Base-by-base conservation (phyloP, 1,140 invertebrate genomes). In the Polyergus mexicanus region DNA sequence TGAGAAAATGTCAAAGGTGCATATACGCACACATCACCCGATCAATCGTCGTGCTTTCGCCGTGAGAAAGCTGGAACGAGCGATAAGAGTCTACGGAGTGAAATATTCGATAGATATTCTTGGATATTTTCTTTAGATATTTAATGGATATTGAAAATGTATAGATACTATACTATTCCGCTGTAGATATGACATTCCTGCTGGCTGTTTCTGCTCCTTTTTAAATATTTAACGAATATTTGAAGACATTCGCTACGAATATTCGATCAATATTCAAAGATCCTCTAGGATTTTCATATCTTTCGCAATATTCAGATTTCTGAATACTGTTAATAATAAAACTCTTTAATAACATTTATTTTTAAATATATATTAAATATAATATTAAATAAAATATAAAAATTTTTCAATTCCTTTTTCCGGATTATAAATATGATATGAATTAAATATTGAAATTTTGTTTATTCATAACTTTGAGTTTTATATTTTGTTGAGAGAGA, bases 1-100 rank as follows among this genome's bases (percentile, higher is more conserved):
- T 41, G 41, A 44, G 10, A 78, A 78, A 78, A 78, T 78, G 76
- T 68, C 76, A 51, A 68, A 78, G 76, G 62, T 78, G 38, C 5
- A 51, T 51, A 51, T 51, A 51, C 16, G 13, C 38, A 25, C 54
- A 38, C n/a, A 16, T 76, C 35, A 28, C 0, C 13, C 1, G 74
- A 62, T 44, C 38, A 71, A 25, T 51, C 22, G 10, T 35, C 56
- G 32, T 22, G 38, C 4, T 63, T 35, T 38, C 72, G 35, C 38
- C 32, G n/a, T 38, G 62, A 35, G 19, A 11, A 54, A n/a, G 41
- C 13, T 68, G 7, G 41, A 19, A 66, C 44, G 7, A 35, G 22
- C 19, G 28, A 78, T 78, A n/a, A 38, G 10, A 68, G 10, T 44
- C 11, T 22, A 68, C 28, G 44, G 28, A 35, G 41, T 41, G 28